These are phyloP conservation scores for Cataglyphis hispanica DNA, from an alignment of 1,140 invertebrate genomes.

Conservation along the genomic window DNA sequence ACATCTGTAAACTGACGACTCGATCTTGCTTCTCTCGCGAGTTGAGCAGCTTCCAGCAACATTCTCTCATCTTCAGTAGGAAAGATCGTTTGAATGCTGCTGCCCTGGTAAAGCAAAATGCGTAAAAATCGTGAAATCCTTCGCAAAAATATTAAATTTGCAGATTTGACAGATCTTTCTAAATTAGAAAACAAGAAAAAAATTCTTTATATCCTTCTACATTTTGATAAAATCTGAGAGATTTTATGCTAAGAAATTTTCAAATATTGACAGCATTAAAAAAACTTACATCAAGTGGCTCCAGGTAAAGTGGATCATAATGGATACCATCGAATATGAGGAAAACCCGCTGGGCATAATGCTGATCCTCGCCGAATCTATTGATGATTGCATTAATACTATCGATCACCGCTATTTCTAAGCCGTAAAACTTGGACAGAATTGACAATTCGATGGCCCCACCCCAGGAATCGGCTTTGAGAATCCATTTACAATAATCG, in stretches of 20 bases:
- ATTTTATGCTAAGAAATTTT: not conserved
- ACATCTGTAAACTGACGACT: conserved; percentile 96
- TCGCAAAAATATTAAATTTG: not conserved
- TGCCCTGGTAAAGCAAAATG: conserved; percentile 87
- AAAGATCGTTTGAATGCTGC: conserved; percentile 93
- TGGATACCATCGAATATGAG: conserved; percentile 98
- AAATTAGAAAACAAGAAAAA: not conserved
- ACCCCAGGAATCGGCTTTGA: conserved; percentile 95
- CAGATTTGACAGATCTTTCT: not conserved
- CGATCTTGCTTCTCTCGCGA: conserved; percentile 95
- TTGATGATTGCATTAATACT: conserved; percentile 96
- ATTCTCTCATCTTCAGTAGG: conserved; percentile 91
- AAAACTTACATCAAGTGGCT: conserved; percentile 88
- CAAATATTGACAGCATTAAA: not conserved
- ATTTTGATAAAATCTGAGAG: not conserved
- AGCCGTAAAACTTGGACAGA: conserved; percentile 94
- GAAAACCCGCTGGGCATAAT: conserved; percentile 94
- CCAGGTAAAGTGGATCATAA: conserved; percentile 97
- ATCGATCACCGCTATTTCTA: conserved; percentile 98
- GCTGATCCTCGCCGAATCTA: conserved; percentile 97
- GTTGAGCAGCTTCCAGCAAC: conserved; percentile 92
- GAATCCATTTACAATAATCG: conserved; percentile 96
- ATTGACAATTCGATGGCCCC: conserved; percentile 97
- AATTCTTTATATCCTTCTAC: not conserved
- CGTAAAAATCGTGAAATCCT: not conserved